phyloP scores from a whole-genome alignment of 2,797 vertebrate genomes.

The Centroberyx gerrardi region DNA sequence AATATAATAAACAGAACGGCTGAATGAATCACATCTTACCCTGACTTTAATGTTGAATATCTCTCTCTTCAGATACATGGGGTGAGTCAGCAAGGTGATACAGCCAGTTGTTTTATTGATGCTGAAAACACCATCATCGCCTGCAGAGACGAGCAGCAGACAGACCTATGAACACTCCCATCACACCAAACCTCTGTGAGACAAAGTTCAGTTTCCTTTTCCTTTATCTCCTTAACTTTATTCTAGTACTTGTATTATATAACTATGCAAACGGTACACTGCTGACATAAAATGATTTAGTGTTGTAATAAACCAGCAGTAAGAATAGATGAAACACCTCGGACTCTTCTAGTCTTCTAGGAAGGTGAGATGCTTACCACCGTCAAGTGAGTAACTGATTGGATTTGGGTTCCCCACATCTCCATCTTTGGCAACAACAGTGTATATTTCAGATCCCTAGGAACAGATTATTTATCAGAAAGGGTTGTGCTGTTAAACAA shows the following conservation, averaged over 20 bases:
- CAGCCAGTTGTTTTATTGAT: slow-evolving; percentile 91
- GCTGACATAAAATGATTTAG: neutral
- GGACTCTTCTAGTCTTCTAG: neutral
- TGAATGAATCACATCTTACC: slow-evolving; percentile 78
- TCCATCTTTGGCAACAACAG: slow-evolving; percentile 92
- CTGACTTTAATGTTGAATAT: slow-evolving; percentile 93
- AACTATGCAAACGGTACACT: neutral
- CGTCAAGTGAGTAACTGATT: slow-evolving; percentile 89
- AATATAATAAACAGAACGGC: neutral
- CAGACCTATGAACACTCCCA: neutral
- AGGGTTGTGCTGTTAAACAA: neutral
- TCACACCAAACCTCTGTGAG: neutral
- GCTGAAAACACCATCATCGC: slow-evolving; percentile 90
- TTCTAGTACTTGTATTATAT: neutral
- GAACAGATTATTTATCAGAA: slow-evolving; percentile 17
- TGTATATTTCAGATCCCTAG: slow-evolving; percentile 95
- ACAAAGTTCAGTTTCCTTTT: neutral
- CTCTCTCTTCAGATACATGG: slow-evolving; percentile 90
- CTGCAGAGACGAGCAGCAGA: slow-evolving; percentile 75
- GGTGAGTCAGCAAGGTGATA: slow-evolving; percentile 88
- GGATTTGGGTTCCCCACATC: slow-evolving; percentile 93
- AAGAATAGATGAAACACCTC: no score
- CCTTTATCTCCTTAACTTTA: neutral
- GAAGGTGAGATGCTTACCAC: slow-evolving; percentile 83
- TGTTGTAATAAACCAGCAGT: neutral